phyloP scores from a whole-genome alignment of 1,140 invertebrate species.

The Zaprionus taronus region DNA sequence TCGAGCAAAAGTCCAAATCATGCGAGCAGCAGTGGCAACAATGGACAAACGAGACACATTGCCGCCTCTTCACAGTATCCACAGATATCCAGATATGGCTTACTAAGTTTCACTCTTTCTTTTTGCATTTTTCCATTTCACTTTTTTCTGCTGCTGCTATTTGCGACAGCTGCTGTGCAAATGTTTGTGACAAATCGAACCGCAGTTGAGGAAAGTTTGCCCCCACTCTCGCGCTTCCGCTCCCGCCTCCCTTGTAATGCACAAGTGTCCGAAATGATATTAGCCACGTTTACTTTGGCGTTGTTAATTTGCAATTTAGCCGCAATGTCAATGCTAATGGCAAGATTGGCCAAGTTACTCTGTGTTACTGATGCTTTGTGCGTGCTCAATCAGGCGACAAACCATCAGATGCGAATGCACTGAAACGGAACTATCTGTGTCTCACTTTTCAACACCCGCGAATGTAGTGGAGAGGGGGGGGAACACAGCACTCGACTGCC shows the following conservation, averaged over 20 bases:
- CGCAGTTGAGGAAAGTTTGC: conserved; percentile 42
- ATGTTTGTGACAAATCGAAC: conserved; percentile 47
- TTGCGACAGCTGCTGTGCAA: conserved; percentile 50
- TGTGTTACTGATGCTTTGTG: conserved; percentile 17
- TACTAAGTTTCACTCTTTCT: conserved; percentile 54
- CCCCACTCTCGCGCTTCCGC: conserved; percentile 9
- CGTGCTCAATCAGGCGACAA: conserved; percentile 53
- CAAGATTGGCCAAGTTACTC: conserved; percentile 12
- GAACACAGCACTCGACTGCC: conserved; percentile 7
- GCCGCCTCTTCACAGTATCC: not conserved
- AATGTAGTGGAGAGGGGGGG: not conserved
- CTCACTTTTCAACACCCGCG: conserved; percentile 49
- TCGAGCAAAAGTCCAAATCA: conserved; percentile 45
- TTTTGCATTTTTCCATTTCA: conserved; percentile 20
- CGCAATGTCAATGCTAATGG: conserved; percentile 48
- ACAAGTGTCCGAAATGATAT: conserved; percentile 36
- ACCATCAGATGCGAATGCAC: conserved; percentile 59
- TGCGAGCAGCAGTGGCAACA: conserved; percentile 39
- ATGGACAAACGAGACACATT: conserved; percentile 31
- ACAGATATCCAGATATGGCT: conserved; percentile 46
- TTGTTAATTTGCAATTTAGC: conserved; percentile 43
- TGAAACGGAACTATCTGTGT: conserved; percentile 60
- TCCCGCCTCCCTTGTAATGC: not conserved
- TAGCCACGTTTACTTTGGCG: conserved; percentile 22
- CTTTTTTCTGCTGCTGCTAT: conserved; percentile 27